Evolutionary conservation across 2,113 vertebrate genomes (phyloP).

Genomic region (Pelmatolapia mariae): DNA sequence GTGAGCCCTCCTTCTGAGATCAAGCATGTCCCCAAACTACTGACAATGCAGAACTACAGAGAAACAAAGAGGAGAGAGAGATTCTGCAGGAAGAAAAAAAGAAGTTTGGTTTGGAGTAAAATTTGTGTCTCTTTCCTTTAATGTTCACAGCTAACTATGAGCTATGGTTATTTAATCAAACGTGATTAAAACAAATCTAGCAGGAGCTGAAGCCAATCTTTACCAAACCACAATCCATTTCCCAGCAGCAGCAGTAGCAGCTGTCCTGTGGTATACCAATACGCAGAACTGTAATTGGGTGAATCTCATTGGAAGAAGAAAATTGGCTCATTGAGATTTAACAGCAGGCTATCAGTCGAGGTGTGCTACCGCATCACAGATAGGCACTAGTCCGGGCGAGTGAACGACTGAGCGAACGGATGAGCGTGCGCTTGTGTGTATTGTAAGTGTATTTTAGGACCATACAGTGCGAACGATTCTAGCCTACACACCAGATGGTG

Average conservation of each 20-base stretch:
- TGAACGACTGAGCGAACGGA: neutral
- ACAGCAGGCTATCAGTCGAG: slow-evolving; percentile 10
- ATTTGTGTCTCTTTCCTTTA: neutral
- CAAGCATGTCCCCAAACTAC: neutral
- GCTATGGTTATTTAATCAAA: slow-evolving; percentile 16
- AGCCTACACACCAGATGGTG: slow-evolving; percentile 31
- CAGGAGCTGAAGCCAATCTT: slow-evolving; percentile 20
- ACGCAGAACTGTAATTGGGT: slow-evolving; percentile 41
- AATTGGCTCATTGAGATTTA: slow-evolving; percentile 54
- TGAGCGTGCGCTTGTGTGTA: neutral
- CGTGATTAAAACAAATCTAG: slow-evolving; percentile 44
- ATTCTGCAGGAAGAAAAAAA: neutral
- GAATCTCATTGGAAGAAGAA: slow-evolving; percentile 40
- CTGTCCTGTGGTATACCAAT: slow-evolving; percentile 46
- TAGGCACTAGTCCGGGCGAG: neutral
- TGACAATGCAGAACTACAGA: neutral
- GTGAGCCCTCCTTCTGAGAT: neutral
- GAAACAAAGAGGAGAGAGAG: neutral
- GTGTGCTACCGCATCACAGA: slow-evolving; percentile 5
- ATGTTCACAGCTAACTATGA: neutral
- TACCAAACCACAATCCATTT: slow-evolving; percentile 31
- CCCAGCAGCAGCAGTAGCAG: slow-evolving; percentile 44
- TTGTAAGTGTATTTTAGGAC: slow-evolving; percentile 17
- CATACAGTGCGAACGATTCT: neutral
- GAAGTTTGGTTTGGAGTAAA: neutral